Conservation (phyloP, 2,113 vertebrate genomes). For the Rhombomys opimus region DNA sequence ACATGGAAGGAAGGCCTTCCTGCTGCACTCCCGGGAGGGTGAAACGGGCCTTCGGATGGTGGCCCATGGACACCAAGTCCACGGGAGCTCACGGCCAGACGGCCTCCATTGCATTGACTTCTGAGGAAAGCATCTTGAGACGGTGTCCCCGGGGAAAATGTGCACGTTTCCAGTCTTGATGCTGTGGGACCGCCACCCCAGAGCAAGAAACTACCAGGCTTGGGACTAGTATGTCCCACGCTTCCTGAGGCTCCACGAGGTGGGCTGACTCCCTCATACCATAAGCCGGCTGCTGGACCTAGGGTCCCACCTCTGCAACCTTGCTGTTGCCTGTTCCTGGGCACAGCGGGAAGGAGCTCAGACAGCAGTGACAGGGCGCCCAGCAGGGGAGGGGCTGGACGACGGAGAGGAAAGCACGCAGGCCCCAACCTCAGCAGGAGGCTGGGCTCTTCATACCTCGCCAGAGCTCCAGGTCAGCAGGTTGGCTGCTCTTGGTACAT, state of each 20-base stretch:
- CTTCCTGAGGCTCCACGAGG: background rate
- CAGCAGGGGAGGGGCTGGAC: background rate
- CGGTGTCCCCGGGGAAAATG: background rate
- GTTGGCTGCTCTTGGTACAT: background rate
- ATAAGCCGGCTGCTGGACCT: background rate
- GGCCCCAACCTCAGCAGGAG: background rate
- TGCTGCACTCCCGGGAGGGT: background rate
- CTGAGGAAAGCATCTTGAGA: background rate
- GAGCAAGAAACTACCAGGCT: background rate
- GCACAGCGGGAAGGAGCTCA: background rate
- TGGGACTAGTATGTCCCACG: background rate
- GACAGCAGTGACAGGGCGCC: background rate
- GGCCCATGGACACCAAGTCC: background rate
- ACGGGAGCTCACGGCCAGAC: background rate
- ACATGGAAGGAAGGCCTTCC: accelerated
- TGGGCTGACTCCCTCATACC: background rate
- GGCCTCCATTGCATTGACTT: background rate
- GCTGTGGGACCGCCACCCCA: background rate
- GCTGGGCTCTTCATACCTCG: accelerated
- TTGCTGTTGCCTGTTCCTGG: background rate
- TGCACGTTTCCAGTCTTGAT: background rate
- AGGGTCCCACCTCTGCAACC: background rate
- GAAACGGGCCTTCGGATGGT: background rate
- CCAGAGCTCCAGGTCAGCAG: background rate
- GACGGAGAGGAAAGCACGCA: background rate